These are phyloP conservation scores for Horisme vitalbata DNA, from an alignment of 2,888 invertebrate genomes.

Conservation along the genomic window DNA sequence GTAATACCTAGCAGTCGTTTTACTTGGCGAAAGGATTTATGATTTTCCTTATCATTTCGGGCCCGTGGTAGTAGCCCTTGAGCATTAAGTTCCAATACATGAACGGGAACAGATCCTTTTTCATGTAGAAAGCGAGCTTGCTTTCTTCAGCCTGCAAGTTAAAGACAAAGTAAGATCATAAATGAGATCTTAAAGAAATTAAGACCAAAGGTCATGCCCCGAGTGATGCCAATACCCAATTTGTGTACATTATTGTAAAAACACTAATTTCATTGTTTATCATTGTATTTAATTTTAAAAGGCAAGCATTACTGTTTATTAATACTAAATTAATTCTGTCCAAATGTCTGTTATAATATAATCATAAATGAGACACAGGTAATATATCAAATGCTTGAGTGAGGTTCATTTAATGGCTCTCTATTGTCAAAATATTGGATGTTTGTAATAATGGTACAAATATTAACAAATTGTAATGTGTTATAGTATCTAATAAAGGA, in stretches of 20 bases:
- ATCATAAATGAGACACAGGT: neutral
- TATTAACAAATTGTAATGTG: too few relatives aligned
- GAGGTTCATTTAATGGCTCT: neutral
- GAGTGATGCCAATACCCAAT: neutral
- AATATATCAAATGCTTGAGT: neutral
- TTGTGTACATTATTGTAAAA: too few relatives aligned
- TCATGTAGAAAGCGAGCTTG: conserved; percentile 89
- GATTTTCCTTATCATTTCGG: conserved; percentile 83
- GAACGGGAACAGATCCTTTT: conserved; percentile 92
- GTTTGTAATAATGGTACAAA: too few relatives aligned
- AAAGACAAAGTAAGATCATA: neutral
- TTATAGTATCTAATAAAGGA: too few relatives aligned
- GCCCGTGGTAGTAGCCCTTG: conserved; percentile 92
- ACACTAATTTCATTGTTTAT: too few relatives aligned
- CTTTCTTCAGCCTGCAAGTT: conserved; percentile 78
- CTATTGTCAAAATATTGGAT: too few relatives aligned
- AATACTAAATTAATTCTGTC: too few relatives aligned
- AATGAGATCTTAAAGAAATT: conserved; percentile 6
- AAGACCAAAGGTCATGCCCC: neutral
- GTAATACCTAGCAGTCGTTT: conserved; percentile 1
- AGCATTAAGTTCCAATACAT: conserved; percentile 96
- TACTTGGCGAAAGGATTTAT: conserved; percentile 65
- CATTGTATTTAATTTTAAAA: too few relatives aligned
- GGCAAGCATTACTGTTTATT: too few relatives aligned
- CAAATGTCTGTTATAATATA: too few relatives aligned